Base-by-base conservation (phyloP, 2,797 vertebrate species). In the Melanotaenia nigrans region DNA sequence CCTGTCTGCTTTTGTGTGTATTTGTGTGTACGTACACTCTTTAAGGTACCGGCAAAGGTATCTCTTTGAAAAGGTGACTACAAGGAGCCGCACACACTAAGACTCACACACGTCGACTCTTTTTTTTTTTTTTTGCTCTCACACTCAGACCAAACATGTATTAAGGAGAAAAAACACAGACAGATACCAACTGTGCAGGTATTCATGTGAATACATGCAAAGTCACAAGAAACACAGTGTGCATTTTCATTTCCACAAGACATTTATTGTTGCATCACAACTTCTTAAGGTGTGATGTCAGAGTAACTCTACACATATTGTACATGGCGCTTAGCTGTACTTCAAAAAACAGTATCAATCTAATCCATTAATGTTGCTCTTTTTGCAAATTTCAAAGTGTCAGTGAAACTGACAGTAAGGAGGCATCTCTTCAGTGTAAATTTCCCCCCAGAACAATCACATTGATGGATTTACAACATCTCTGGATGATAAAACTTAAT, bases 401-500 rank as follows among this genome's bases (percentile, higher is more conserved):
- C 65, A 60, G 40, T 78, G 60, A 77, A 86, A 62, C 24, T 78
- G 85, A 80, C 75, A 79, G 67, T 73, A 61, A 81, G 73, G 65
- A 90, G 85, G 83, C 64, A 38, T 83, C 76, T 83, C 64, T 24
- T 84, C 75, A 71, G 82, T 82, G 63, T 81, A 78, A 78, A 82
- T 87, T 69, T 85, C 68, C 65, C 73, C 74, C 49, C 66, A 79
- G 60, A 90, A 85, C 82, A 90, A 86, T 89, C 73, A 68, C 76
- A 71, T 42, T 85, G 88, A 90, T 83, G 73, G 81, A 90, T 91
- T 87, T 86, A 72, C 83, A 77, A 56, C 73, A 78, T 87, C 40
- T 78, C 24, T 0, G 35, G 73, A 87, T 89, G 88, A 90, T 87
- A 82, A 87, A 89, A 89, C 65, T 65, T 86, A 86, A 90, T 90